A percentile compares a stretch with the other conserved stretches of the same genome.
These are phyloP conservation scores for Macrotis lagotis DNA, from an alignment of 2,113 vertebrate genomes.

Conservation along the genomic window DNA sequence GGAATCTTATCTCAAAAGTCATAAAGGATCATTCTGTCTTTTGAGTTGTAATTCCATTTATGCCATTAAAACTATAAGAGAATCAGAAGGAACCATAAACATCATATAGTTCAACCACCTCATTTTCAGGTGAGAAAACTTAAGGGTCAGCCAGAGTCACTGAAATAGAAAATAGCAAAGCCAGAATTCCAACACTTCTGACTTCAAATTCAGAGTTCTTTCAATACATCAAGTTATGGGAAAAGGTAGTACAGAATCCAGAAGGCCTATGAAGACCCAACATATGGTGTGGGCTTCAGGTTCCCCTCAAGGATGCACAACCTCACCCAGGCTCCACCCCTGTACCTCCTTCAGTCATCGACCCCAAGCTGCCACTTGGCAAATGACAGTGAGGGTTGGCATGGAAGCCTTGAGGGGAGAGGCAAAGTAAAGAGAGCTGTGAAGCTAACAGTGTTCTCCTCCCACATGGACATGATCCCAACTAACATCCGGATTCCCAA, in stretches of 20 bases:
- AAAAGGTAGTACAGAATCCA: slow-evolving; percentile 47
- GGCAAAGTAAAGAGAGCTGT: too few species aligned
- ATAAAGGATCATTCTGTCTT: neutral
- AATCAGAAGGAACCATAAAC: neutral
- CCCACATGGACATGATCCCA: neutral
- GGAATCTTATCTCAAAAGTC: neutral
- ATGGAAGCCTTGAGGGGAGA: neutral
- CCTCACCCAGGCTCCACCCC: neutral
- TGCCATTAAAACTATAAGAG: neutral
- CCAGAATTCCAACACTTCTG: slow-evolving; percentile 10
- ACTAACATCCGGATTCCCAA: neutral
- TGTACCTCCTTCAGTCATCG: neutral
- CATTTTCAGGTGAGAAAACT: neutral
- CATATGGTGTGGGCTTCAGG: neutral
- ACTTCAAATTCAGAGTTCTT: neutral
- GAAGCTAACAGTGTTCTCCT: neutral
- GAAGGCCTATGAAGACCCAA: slow-evolving; percentile 37
- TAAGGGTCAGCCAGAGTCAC: neutral
- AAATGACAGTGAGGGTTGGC: neutral
- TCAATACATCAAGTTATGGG: slow-evolving; percentile 48
- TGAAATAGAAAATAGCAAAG: neutral
- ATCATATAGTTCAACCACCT: neutral
- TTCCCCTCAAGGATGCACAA: neutral
- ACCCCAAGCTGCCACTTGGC: slow-evolving; percentile 24
- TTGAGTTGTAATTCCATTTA: neutral